A percentile compares a stretch with the other conserved stretches of the same genome.
phyloP scores from a whole-genome alignment of 2,113 vertebrate genomes.

The Apteryx mantelli region DNA sequence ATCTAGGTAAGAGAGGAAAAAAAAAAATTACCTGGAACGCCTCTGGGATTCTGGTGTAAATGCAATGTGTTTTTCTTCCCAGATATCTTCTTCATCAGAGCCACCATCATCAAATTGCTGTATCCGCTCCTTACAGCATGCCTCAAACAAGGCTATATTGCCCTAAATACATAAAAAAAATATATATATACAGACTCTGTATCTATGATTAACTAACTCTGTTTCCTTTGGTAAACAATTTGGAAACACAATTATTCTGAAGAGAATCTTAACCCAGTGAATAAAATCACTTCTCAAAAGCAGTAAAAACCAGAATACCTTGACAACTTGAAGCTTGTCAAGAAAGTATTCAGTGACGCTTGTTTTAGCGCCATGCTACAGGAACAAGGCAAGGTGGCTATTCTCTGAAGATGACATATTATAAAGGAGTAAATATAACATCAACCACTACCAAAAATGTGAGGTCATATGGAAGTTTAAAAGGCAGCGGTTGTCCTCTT shows the following conservation, averaged over 20 bases:
- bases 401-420: neutral
- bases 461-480: neutral
- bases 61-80: constrained; percentile 96
- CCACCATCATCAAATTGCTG: constrained; percentile 98
- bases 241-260: neutral
- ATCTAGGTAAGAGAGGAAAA: neutral
- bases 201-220: neutral
- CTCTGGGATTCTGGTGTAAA: constrained; percentile 93
- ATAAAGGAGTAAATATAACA: neutral
- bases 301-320: neutral
- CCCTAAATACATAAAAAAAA: constrained; percentile 75
- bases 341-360: neutral
- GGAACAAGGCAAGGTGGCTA: neutral
- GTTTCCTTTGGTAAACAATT: neutral
- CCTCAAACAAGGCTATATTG: constrained; percentile 98
- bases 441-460: neutral
- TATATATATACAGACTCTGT: neutral
- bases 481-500: neutral
- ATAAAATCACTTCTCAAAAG: neutral
- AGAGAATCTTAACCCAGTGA: neutral
- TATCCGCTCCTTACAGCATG: constrained; percentile 97
- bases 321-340: neutral
- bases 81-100: constrained; percentile 99
- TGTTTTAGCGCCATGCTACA: neutral
- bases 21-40: constrained; percentile 84